Conservation (phyloP, 2,888 invertebrate species). For the Rotaria macrura region DNA sequence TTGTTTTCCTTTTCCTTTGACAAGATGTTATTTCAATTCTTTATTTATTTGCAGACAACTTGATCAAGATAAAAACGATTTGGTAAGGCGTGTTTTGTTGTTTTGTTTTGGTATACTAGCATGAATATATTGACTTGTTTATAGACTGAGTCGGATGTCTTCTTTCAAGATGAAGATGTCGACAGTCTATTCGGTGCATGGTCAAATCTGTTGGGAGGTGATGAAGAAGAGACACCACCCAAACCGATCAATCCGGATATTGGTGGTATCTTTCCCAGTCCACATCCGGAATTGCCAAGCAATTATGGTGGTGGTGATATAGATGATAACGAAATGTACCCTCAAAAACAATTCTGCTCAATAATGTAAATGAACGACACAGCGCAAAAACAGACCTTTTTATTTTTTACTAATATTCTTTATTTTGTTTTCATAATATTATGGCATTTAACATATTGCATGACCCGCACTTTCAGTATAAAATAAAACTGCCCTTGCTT, state of each 20-base stretch:
- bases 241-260: slow-evolving; percentile 7
- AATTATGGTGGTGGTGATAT: not conserved
- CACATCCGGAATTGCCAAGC: slow-evolving; percentile 1
- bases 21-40: not conserved
- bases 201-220: not conserved
- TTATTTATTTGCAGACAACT: not conserved
- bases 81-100: not conserved
- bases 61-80: not conserved
- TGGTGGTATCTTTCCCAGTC: not conserved
- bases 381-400: not conserved
- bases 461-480: not conserved
- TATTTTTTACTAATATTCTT: not conserved
- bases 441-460: not conserved
- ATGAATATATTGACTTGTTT: too few species aligned
- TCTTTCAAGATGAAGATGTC: slow-evolving; percentile 16
- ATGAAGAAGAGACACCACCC: not conserved
- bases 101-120: not conserved
- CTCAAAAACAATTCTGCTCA: slow-evolving; percentile 13
- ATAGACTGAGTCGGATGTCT: too few species aligned
- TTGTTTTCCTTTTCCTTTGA: too few species aligned
- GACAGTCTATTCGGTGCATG: slow-evolving; percentile 2
- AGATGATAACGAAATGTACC: not conserved
- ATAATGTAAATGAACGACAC: not conserved
- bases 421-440: not conserved
- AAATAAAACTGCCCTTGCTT: not conserved